Percentiles rank a stretch among this genome's conserved stretches.
Conservation (phyloP, 2,113 vertebrate species). For the Chionodraco myersi region DNA sequence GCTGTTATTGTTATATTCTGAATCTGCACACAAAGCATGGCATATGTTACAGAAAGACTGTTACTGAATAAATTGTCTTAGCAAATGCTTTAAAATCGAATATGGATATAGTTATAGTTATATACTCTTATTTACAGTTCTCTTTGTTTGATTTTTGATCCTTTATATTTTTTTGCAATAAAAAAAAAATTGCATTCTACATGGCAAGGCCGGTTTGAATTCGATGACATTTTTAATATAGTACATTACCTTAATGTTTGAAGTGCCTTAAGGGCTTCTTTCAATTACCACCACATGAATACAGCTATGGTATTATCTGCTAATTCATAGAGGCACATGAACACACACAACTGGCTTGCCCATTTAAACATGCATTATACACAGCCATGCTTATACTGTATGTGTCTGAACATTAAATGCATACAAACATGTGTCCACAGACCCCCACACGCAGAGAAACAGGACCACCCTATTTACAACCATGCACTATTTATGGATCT, state of each 20-base stretch:
- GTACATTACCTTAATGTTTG: constrained; percentile 8
- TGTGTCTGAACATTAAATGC: background rate
- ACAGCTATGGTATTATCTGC: background rate
- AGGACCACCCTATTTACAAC: constrained; percentile 39
- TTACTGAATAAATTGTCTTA: no score
- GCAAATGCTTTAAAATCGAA: no score
- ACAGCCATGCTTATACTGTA: background rate
- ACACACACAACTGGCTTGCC: background rate
- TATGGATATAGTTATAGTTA: no score
- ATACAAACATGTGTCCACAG: background rate
- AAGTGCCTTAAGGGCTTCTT: constrained; percentile 1
- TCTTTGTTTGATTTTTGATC: no score
- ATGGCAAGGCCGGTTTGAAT: background rate
- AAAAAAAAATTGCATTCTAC: background rate
- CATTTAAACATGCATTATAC: background rate
- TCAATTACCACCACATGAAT: background rate
- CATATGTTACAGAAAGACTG: no score
- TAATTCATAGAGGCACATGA: background rate
- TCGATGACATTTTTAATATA: background rate
- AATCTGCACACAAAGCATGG: no score
- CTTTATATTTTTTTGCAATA: no score
- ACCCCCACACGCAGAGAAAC: background rate
- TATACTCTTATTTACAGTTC: no score
- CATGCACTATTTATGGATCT: constrained; percentile 49
- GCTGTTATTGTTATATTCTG: no score